Conservation (phyloP, 1,140 invertebrate species). For the Atta texana region DNA sequence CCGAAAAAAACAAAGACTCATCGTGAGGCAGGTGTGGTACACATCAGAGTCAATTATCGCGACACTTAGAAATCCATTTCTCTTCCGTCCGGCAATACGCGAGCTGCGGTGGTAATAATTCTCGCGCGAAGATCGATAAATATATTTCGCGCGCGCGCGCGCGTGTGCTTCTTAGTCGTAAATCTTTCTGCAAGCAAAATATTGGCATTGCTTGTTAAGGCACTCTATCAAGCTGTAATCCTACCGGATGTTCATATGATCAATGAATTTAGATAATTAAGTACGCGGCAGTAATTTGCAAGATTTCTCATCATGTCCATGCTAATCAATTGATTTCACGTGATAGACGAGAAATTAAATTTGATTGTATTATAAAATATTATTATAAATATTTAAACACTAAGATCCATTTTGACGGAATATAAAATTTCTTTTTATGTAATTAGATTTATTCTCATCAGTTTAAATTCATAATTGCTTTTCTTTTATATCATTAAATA, state of each 20-base stretch:
- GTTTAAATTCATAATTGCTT: no score
- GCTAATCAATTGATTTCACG: background rate
- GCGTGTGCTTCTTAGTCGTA: conserved; percentile 19
- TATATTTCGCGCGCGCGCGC: conserved; percentile 34
- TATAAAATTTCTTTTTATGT: no score
- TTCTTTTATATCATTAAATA: background rate
- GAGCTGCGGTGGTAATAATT: conserved; percentile 56
- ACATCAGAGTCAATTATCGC: conserved; percentile 43
- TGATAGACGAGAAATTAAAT: background rate
- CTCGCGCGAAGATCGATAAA: conserved; percentile 57
- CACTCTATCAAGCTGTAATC: conserved; percentile 3
- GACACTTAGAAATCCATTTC: conserved; percentile 52
- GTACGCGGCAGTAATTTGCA: background rate
- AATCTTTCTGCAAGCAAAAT: conserved; percentile 42
- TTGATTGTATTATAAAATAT: background rate
- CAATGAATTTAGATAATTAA: conserved; percentile 38
- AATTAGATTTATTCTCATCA: no score
- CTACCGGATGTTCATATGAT: background rate
- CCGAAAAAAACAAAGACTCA: background rate
- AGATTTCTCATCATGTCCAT: conserved; percentile 8
- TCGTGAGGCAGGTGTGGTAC: background rate
- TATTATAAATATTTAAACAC: no score
- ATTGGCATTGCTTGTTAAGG: conserved; percentile 39
- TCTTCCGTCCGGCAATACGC: background rate
- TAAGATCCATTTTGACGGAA: no score